Base-by-base conservation (phyloP, 2,113 vertebrate species). In the Cyprinodon tularosa region DNA sequence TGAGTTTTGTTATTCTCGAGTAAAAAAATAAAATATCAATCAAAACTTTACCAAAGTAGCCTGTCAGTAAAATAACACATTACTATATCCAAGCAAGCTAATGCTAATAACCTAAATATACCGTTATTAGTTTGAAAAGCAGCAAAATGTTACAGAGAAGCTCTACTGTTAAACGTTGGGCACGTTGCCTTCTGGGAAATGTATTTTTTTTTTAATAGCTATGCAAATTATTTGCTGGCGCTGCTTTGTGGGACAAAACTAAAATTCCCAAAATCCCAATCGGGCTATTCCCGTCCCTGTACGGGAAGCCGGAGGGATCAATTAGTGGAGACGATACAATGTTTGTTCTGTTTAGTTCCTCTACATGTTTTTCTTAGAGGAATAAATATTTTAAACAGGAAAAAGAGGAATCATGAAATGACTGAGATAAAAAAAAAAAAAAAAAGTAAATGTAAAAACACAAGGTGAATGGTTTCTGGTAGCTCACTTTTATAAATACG, bases 201-300 rank as follows among this genome's bases (percentile, higher is more conserved):
- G 92, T 88, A 88, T 47, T 80, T 67, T 37, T 3, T 17, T 14
- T 11, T 1, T 0, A 9, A 17, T 15, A 57, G 50, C 6, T 29
- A 22, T 1, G 1, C 29, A 40, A 14, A 38, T 4, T 14, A 15
- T 5, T 45, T 44, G 38, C 6, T 7, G 12, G 4, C 2, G n/a
- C 2, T 12, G 1, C 2, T 1, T 0, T 0, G 9, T 3, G 2
- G 1, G 2, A n/a, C 2, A 15, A n/a, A 66, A 90, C 88, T 14
- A 77, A 0, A 39, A 74, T 88, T 89, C 90, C 90, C 90, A 89
- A 47, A 59, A 80, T 84, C 40, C 90, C 12, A 50, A 3, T 15
- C 29, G 39, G 62, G 44, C 8, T 12, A 1, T 4, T 1, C 11
- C 0, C 22, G 2, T 22, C 36, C 22, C 15, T 4, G 42, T 76